Percentiles rank a stretch among this genome's conserved stretches.
Conservation (phyloP, 2,797 vertebrate species). For the Pantherophis vulpinus region DNA sequence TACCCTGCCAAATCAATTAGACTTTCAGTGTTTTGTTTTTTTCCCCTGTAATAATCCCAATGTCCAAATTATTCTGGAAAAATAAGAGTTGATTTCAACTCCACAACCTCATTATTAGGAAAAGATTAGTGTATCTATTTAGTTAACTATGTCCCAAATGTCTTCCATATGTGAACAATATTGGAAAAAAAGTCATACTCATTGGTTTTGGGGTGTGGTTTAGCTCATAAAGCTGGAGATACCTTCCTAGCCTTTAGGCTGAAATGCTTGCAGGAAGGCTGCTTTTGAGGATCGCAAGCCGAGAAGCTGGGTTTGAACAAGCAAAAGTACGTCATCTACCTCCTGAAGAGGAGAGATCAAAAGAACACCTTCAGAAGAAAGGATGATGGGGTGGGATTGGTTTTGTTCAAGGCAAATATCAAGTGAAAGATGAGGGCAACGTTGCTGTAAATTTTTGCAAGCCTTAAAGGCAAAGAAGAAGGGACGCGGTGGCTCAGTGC, state of each 20-base stretch:
- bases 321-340: slow-evolving; percentile 36
- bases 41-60: background rate
- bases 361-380: slow-evolving; percentile 47
- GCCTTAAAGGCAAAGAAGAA: slow-evolving; percentile 46
- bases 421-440: background rate
- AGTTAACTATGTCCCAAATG: background rate
- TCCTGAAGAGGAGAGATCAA: slow-evolving; percentile 37
- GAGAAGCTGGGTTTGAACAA: slow-evolving; percentile 45
- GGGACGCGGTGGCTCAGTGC: too few species aligned
- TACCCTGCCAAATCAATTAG: background rate
- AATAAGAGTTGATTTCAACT: background rate
- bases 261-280: slow-evolving; percentile 47
- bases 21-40: background rate
- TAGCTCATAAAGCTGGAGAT: slow-evolving; percentile 44
- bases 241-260: slow-evolving; percentile 51
- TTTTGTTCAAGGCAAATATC: slow-evolving; percentile 53
- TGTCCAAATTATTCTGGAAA: background rate
- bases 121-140: background rate
- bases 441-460: slow-evolving; percentile 21
- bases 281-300: slow-evolving; percentile 44
- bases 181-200: background rate
- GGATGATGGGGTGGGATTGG: slow-evolving; percentile 36
- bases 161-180: background rate
- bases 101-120: background rate
- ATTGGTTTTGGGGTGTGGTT: slow-evolving; percentile 31